Evolutionary conservation across 2,888 invertebrate species (phyloP), one percentile per base, ranked within the genome.

Genomic region (Drosophila acutilabella): DNA sequence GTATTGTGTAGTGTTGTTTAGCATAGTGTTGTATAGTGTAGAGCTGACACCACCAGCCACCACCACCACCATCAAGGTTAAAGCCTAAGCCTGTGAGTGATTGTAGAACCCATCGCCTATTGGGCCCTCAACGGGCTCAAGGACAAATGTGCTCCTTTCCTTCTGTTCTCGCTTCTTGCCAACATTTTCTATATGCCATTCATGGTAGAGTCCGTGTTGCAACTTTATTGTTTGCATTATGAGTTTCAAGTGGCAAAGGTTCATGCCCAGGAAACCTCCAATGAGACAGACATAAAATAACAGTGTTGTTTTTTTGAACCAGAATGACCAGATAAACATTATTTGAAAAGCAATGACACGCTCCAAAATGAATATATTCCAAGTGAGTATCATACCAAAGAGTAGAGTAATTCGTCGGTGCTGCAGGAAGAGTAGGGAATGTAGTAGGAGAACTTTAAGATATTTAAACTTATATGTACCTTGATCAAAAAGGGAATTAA

Each of bases 51-150:
- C 30, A 30, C 30, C 36, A 42, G 14, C 23, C 36, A 42, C 20
- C 23, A 18, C 36, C 64, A 30, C 30, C 36, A 42, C 20, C 23
- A 16, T 23, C 62, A 64, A 65, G 59, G 59, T 59, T 61, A 64
- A 51, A 50, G 56, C 59, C 64, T 64, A 51, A 64, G 60, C 68
- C 64, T 65, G 61, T 71, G 65, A 65, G 59, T 65, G 66, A 65
- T 65, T 59, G 38, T 6, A n/a, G 14, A 13, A 13, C 10, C 11
- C 38, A 60, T 62, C 50, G 51, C 48, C 52, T 11, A 30, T 23
- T 5, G 20, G 53, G 0, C 36, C 36, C 8, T 54, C 16, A 38
- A 23, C 14, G 38, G 38, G 4, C n/a, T 50, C 18, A 18, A 8
- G 20, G 38, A 20, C n/a, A 4, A 26, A 26, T 26, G 13, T 2